Conservation (phyloP, 2,888 invertebrate genomes). For the Noctua janthe region DNA sequence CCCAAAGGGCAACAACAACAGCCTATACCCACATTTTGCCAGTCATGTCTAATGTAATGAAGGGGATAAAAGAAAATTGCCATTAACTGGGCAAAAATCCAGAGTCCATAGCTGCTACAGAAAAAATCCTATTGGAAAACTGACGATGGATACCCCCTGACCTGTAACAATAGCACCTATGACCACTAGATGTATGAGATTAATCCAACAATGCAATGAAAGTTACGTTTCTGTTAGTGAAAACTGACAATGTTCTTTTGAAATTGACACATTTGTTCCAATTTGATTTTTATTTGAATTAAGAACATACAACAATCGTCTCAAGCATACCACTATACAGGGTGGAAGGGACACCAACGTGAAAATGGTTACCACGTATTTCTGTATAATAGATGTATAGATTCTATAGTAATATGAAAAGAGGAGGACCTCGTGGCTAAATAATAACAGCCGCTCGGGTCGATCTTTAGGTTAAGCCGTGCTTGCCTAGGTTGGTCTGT, state of each 20-base stretch:
- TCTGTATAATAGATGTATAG: no score
- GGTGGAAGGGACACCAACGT: no score
- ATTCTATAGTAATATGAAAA: no score
- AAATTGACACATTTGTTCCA: not conserved
- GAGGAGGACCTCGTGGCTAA: no score
- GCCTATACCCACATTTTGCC: not conserved
- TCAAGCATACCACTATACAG: not conserved
- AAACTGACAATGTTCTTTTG: not conserved
- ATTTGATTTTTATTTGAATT: not conserved
- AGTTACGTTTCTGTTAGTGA: not conserved
- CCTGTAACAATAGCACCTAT: not conserved
- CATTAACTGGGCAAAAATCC: not conserved
- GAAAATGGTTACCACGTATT: no score
- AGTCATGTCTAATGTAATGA: not conserved
- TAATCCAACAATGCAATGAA: not conserved
- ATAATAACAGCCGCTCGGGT: no score
- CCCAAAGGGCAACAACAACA: not conserved
- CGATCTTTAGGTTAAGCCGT: no score
- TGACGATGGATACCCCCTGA: not conserved
- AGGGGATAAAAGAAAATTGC: not conserved
- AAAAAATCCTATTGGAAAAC: not conserved
- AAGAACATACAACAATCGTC: not conserved
- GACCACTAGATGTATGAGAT: not conserved
- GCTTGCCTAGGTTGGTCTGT: no score
- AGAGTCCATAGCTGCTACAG: not conserved